Evolutionary conservation across 2,888 invertebrate species (phyloP).

Genomic region (Ophion ellenae): DNA sequence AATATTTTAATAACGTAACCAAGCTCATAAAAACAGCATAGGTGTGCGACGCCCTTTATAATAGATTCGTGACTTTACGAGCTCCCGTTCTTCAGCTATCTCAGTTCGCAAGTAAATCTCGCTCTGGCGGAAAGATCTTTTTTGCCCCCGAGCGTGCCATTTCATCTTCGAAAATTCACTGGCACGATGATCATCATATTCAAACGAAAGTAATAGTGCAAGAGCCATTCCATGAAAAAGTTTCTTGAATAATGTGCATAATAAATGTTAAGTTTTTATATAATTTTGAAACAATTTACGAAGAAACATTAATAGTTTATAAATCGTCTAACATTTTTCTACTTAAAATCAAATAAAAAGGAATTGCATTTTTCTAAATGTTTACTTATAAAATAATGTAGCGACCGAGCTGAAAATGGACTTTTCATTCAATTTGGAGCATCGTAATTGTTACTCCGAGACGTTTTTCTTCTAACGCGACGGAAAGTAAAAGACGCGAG

Average conservation of each 20-base stretch:
- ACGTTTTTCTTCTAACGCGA: constrained; percentile 67
- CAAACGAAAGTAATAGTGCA: neutral
- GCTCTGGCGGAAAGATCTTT: constrained; percentile 56
- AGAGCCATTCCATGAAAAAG: neutral
- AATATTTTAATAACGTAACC: constrained; percentile 67
- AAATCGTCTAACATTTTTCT: no score
- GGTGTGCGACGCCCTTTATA: constrained; percentile 19
- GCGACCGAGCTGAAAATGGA: constrained; percentile 17
- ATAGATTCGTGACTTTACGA: constrained; percentile 65
- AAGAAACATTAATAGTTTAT: no score
- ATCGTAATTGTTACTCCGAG: constrained; percentile 8
- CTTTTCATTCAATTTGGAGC: constrained; percentile 29
- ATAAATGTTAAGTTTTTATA: neutral
- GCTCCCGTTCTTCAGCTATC: constrained; percentile 70
- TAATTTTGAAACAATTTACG: no score
- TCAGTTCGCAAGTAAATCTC: constrained; percentile 70
- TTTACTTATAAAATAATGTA: neutral
- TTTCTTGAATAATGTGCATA: neutral
- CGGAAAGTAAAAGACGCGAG: constrained; percentile 71
- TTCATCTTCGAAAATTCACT: constrained; percentile 10
- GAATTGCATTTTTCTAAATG: neutral
- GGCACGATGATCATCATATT: constrained; percentile 9
- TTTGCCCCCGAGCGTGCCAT: constrained; percentile 18
- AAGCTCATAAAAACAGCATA: constrained; percentile 39
- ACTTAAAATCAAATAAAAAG: neutral